A percentile compares a stretch with the other conserved stretches of the same genome.
phyloP scores from a whole-genome alignment of 2,113 vertebrate species.

The Dendrocopos noguchii region DNA sequence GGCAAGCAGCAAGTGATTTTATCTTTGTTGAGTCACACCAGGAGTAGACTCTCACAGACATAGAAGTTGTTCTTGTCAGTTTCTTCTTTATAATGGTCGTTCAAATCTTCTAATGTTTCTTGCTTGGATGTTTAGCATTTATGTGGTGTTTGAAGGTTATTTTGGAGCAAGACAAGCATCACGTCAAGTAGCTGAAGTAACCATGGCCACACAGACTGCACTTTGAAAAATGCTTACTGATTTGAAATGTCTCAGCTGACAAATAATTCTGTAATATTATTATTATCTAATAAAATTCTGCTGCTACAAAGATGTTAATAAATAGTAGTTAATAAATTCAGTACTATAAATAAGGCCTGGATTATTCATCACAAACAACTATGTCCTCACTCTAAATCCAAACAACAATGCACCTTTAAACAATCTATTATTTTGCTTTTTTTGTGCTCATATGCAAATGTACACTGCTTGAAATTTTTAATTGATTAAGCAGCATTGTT shows the following conservation, averaged over 20 bases:
- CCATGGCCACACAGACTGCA: background rate
- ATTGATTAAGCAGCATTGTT: slow-evolving; percentile 10
- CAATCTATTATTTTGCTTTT: background rate
- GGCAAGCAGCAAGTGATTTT: too few relatives aligned
- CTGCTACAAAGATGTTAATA: background rate
- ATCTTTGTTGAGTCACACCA: too few relatives aligned
- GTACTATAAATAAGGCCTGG: background rate
- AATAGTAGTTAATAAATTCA: slow-evolving; percentile 1
- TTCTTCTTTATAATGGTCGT: background rate
- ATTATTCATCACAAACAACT: background rate
- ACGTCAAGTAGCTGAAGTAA: background rate
- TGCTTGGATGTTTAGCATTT: background rate
- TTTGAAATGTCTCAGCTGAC: background rate
- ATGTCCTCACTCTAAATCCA: background rate
- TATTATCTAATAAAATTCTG: background rate
- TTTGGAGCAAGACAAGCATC: background rate
- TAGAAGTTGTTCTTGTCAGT: background rate
- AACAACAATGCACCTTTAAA: background rate
- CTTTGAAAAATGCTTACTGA: background rate
- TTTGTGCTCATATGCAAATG: background rate
- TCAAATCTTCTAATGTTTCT: background rate
- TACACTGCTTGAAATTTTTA: background rate
- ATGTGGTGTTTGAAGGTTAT: background rate
- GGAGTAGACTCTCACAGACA: too few relatives aligned
- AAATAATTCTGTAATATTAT: background rate